Base-by-base conservation (phyloP, 1,140 invertebrate genomes). In the Lordiphosa collinella region DNA sequence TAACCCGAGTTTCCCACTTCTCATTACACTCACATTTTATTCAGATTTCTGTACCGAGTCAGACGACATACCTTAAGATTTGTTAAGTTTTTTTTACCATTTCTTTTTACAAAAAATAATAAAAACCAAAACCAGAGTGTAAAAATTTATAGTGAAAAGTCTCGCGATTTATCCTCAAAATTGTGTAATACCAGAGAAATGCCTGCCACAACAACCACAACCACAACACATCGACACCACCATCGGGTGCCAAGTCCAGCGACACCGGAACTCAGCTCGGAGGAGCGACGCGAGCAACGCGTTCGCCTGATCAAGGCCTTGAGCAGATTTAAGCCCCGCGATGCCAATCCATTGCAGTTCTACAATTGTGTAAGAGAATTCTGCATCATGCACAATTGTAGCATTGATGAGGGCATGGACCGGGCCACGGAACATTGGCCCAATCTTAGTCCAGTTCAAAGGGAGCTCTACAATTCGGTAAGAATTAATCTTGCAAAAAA, bases 351-450 rank as follows among this genome's bases (percentile, higher is more conserved):
- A 11, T 44, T 62, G 4, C 78, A 84, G 49, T 84, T 85, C 32
- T 84, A 85, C 22, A 84, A 84, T 25, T 84, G 58, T 37, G 73
- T 84, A 5, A 36, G 78, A 0, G 78, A 84, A 18, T 49, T 59
- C 4, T 84, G 78, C 51, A 84, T 84, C 1, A 72, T 84, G 40
- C 73, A 85, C 59, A 78, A 78, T 5, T 84, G 78, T 38, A 57
- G 78, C 57, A 73, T 84, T 12, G 78, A 84, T 10, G 78, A 85
- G 50, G 72, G 79, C 0, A 46, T 84, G 36, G 68, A 65, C 2
- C 38, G 53, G n/a, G 64, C 78, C 4, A 50, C 47, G 4, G 1
- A 35, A 0, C 13, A 35, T 11, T 84, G 79, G 79, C 40, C 56
- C 32, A 2, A 50, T 84, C 0, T 50, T 44, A 14, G 29, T 11